Conservation (phyloP, 2,888 invertebrate genomes). For the Conus canariensis region DNA sequence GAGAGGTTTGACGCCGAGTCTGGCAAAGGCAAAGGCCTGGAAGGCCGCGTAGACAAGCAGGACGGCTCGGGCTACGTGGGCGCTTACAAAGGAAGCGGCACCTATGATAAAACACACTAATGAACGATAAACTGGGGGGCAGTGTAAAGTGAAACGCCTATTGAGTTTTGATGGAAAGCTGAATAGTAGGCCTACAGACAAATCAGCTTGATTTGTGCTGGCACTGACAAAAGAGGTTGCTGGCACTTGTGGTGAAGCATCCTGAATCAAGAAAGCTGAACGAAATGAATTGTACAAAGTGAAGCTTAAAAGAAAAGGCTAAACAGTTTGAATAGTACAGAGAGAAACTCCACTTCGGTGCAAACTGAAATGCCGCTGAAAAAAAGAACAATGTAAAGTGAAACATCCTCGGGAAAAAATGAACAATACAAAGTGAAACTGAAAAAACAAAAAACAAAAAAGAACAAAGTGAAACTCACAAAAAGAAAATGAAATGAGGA, state of each 20-base stretch:
- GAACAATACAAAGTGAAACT: too few species aligned
- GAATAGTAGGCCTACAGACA: background rate
- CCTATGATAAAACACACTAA: conserved; percentile 44
- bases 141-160: background rate
- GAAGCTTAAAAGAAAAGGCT: background rate
- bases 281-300: too few species aligned
- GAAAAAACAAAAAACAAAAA: too few species aligned
- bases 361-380: too few species aligned
- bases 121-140: too few species aligned
- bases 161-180: background rate
- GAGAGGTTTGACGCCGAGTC: conserved; percentile 45
- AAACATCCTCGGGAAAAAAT: too few species aligned
- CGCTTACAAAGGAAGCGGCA: conserved; percentile 47
- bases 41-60: conserved; percentile 43
- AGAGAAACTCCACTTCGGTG: too few species aligned
- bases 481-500: background rate
- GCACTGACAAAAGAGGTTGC: background rate
- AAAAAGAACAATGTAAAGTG: too few species aligned
- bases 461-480: background rate
- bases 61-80: conserved; percentile 49
- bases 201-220: background rate
- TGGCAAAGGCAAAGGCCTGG: conserved; percentile 52
- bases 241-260: background rate
- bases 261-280: too few species aligned
- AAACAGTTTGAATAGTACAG: too few species aligned